A percentile compares a stretch with the other conserved stretches of the same genome.
phyloP scores from a whole-genome alignment of 2,113 vertebrate species.

The Larimichthys polyactis region DNA sequence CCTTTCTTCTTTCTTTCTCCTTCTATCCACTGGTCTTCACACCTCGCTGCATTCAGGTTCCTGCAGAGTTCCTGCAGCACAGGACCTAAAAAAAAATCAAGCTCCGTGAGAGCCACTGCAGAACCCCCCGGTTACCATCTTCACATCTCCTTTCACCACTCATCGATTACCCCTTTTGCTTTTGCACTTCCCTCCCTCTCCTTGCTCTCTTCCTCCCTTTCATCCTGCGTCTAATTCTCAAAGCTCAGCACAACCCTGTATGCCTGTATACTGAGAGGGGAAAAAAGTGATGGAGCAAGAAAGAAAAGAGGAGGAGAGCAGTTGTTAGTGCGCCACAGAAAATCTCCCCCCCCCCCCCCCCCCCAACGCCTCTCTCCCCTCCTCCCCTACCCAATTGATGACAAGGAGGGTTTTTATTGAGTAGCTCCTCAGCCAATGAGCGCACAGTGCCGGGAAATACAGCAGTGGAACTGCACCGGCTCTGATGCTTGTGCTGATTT shows the following conservation, averaged over 20 bases:
- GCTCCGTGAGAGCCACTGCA: conserved; percentile 46
- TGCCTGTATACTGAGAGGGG: conserved; percentile 31
- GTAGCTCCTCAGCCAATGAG: conserved; percentile 78
- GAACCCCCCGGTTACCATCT: conserved; percentile 36
- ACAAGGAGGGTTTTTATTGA: conserved; percentile 74
- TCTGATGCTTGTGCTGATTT: conserved; percentile 71
- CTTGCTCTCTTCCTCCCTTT: conserved; percentile 23
- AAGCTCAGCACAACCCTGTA: conserved; percentile 78
- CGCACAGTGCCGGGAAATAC: conserved; percentile 82
- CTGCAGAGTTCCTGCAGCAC: conserved; percentile 45
- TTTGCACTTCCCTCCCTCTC: not conserved
- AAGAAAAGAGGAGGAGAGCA: conserved; percentile 72
- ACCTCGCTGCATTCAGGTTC: conserved; percentile 63
- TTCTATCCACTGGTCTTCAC: conserved; percentile 40
- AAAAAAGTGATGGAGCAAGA: conserved; percentile 67
- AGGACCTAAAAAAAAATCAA: conserved; percentile 22
- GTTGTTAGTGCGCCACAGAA: conserved; percentile 74
- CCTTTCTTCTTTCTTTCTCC: not conserved
- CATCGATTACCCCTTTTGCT: conserved; percentile 42
- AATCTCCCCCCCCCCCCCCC: not conserved
- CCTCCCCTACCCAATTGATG: conserved; percentile 68
- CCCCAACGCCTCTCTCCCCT: not conserved
- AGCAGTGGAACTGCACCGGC: conserved; percentile 79
- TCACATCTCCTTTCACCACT: conserved; percentile 31
- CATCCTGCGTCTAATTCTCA: conserved; percentile 70